A percentile compares a stretch with the other conserved stretches of the same genome.
phyloP scores from a whole-genome alignment of 2,797 vertebrate genomes.

The Peromyscus attwateri region DNA sequence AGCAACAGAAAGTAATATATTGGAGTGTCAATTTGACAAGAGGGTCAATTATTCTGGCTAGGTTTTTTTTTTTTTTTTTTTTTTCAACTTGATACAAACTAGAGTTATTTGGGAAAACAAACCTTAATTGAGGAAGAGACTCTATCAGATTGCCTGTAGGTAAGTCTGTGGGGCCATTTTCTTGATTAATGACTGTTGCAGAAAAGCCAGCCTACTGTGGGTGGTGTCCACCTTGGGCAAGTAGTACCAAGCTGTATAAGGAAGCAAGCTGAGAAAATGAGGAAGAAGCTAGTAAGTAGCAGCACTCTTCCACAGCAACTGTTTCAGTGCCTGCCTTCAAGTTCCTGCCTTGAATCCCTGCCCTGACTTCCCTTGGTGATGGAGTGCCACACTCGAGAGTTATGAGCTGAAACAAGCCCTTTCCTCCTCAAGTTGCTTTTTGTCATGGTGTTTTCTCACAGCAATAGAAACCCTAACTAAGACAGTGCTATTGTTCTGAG shows the following conservation, averaged over 20 bases:
- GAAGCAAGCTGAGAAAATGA: neutral
- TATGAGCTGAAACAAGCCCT: neutral
- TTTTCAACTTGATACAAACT: neutral
- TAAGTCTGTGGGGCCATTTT: neutral
- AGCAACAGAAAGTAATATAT: no score
- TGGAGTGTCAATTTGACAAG: neutral
- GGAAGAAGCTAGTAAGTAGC: no score
- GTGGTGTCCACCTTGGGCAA: neutral
- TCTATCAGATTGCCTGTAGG: neutral
- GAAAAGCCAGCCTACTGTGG: neutral
- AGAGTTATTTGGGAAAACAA: neutral
- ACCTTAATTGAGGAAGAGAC: neutral
- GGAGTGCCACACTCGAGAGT: no score
- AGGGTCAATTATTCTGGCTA: neutral
- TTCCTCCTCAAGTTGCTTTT: no score
- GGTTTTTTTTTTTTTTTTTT: neutral
- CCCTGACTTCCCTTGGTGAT: no score
- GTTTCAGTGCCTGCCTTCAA: neutral
- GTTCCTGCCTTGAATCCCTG: neutral
- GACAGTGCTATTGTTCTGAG: neutral
- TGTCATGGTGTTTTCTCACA: neutral
- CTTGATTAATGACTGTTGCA: neutral
- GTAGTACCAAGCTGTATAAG: neutral
- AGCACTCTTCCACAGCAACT: neutral
- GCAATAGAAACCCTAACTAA: neutral